Base-by-base conservation (phyloP, 2,888 invertebrate species). In the Malacosoma neustria region DNA sequence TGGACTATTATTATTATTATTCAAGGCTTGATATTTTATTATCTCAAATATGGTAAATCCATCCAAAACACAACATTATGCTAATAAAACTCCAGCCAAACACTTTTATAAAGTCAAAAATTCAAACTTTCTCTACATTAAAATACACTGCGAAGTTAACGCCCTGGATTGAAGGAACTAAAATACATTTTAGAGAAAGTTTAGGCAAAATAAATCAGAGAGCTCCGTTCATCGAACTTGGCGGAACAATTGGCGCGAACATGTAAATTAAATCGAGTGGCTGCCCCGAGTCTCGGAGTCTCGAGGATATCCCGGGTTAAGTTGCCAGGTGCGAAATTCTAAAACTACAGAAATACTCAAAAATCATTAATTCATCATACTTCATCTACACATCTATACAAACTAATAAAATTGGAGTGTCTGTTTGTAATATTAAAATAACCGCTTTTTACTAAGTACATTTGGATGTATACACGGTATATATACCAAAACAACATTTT, bases 241-340 rank as follows among this genome's bases (percentile, higher is more conserved):
- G 72, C 73, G 60, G 64, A 79, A 80, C 79, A 81, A 79, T 77
- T 65, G 68, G 60, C 61, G 65, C 59, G 54, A 57, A 67, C 76
- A 84, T 82, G 81, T 82, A 81, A 82, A 84, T 84, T 80, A 74
- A 81, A 81, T 82, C 71, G 70, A 73, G 74, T 67, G 72, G 63
- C 62, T 61, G 69, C 57, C 57, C 52, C 51, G 22, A 9, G 22
- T 22, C 5, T 9, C 7, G 9, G 9, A 48, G 49, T 53, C 52
- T 43, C 45, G 43, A 48, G 15, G 11, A 39, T 14, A 29, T 35
- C 40, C 34, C 33, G 36, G 31, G 43, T 43, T 45, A 42, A 43
- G 39, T 35, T 39, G 46, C 40, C 39, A 35, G 40, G 39, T 32
- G 35, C 41, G 34, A 32, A 33, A 40, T 46, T 40, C n/a, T n/a